Evolutionary conservation across 2,888 invertebrate genomes (phyloP), one percentile per base, ranked within the genome.

Genomic region (Sceliomorpha sp.): DNA sequence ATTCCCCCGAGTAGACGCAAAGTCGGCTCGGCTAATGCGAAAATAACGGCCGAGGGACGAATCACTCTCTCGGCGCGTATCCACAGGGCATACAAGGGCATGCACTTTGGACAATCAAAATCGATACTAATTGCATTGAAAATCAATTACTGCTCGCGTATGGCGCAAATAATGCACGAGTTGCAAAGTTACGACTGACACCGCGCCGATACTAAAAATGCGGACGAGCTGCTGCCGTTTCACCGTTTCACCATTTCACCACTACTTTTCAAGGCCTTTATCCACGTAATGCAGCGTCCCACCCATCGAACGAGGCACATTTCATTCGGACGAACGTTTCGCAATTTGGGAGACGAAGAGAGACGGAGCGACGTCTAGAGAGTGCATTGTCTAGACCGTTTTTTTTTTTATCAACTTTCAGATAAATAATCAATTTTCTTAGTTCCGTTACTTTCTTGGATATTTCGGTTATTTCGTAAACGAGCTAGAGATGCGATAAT

Each of bases 11-110:
- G 70, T 55, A 44, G 50, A 58, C 60, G 40, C 40, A 59, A 70
- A 75, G 72, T 72, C 72, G 72, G 76, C 67, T 58, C 63, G 75
- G 56, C 59, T 83, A 83, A 84, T 82, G 80, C 72, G 83, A 81
- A 79, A 79, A 83, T 83, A 79, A 84, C 79, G 79, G 74, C 69
- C 74, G 73, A 40, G 73, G 72, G 78, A 78, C 77, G 77, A 77
- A 74, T 80, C 77, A 77, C 72, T 58, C 44, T 48, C 17, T 67
- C 47, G 62, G 34, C 27, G 56, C 72, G 42, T 68, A 51, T 58
- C 70, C 70, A 50, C 62, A 50, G 70, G 68, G 62, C 69, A 59
- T 69, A 62, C 64, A 74, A 72, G 70, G 70, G 63, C 64, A 53
- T 62, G 64, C 74, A 69, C 69, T 71, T 69, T 64, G 59, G 50